Evolutionary conservation across 2,113 vertebrate genomes (phyloP).

Genomic region (Phodopus roborovskii): DNA sequence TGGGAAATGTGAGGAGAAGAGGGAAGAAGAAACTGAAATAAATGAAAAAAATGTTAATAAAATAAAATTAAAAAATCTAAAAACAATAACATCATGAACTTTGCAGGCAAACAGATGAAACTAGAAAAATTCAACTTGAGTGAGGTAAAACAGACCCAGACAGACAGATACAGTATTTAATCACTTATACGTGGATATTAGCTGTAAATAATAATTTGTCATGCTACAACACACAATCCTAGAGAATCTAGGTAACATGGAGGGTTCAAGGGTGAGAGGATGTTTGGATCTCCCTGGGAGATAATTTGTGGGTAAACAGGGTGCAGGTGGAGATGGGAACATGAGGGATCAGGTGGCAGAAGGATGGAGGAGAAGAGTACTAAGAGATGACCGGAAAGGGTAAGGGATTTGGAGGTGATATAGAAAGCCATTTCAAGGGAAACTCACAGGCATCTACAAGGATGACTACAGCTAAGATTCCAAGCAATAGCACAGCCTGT

Average conservation of each 20-base stretch:
- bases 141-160: neutral
- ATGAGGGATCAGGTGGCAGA: neutral
- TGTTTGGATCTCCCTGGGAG: neutral
- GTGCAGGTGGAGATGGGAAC: neutral
- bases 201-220: neutral
- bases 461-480: neutral
- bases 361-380: neutral
- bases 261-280: neutral
- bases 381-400: neutral
- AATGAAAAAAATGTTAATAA: too few relatives aligned
- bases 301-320: neutral
- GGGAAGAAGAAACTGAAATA: too few relatives aligned
- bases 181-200: neutral
- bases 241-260: neutral
- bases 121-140: neutral
- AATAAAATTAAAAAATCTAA: neutral
- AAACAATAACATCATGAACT: neutral
- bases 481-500: neutral
- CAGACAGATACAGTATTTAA: neutral
- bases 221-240: neutral
- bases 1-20: too few relatives aligned
- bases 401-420: neutral
- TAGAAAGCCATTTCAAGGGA: neutral
- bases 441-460: neutral
- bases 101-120: neutral